Conservation (phyloP, 2,113 vertebrate genomes). For the Apeltes quadracus region DNA sequence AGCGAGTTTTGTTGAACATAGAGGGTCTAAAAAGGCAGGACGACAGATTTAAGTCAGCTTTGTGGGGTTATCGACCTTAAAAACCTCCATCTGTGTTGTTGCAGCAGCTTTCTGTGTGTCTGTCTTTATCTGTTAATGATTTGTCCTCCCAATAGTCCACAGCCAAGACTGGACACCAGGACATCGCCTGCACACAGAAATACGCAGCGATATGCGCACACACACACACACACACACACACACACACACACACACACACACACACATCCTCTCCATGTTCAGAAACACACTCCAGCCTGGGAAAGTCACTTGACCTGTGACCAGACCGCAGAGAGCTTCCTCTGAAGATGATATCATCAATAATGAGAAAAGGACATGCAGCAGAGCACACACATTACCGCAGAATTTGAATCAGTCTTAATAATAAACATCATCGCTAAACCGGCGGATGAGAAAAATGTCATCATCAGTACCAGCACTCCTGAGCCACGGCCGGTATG, state of each 20-base stretch:
- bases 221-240: constrained; percentile 6
- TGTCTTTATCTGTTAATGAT: constrained; percentile 55
- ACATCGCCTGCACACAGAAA: constrained; percentile 56
- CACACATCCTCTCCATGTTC: constrained; percentile 56
- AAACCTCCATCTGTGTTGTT: constrained; percentile 56
- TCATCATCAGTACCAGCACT: constrained; percentile 41
- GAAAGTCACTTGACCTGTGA: constrained; percentile 80
- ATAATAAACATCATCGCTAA: constrained; percentile 29
- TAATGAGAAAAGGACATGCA: constrained; percentile 72
- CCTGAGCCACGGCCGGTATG: constrained; percentile 61
- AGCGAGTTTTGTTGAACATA: constrained; percentile 32
- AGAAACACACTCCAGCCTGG: constrained; percentile 77
- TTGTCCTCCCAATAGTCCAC: constrained; percentile 40
- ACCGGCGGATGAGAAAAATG: constrained; percentile 24
- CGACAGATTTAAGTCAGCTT: constrained; percentile 55
- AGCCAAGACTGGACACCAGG: constrained; percentile 52
- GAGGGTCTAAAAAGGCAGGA: constrained; percentile 23
- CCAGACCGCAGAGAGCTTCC: constrained; percentile 71
- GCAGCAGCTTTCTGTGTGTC: constrained; percentile 26
- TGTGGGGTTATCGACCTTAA: constrained; percentile 55
- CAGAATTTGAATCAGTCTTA: constrained; percentile 29
- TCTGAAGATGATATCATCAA: constrained; percentile 71
- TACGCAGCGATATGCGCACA: constrained; percentile 13
- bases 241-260: constrained; percentile 16
- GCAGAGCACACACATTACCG: constrained; percentile 21